Evolutionary conservation across 2,113 vertebrate species (phyloP).

Genomic region (Girardinichthys multiradiatus): DNA sequence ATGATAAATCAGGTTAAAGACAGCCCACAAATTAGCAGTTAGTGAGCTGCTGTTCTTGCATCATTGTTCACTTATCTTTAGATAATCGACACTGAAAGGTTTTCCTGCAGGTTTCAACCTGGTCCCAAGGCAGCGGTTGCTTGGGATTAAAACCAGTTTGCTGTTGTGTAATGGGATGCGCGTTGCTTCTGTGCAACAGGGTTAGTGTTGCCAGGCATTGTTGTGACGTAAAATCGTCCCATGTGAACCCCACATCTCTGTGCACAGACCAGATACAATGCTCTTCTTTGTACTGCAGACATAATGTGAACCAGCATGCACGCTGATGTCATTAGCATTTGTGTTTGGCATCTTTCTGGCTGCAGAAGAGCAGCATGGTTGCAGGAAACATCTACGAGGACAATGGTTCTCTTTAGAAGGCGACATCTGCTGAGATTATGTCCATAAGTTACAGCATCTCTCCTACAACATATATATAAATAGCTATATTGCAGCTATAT

Average conservation of each 20-base stretch:
- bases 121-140: background rate
- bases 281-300: constrained; percentile 63
- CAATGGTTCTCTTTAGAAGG: background rate
- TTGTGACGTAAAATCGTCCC: constrained; percentile 42
- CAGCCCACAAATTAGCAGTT: background rate
- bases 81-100: background rate
- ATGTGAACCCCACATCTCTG: constrained; percentile 51
- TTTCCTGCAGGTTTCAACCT: background rate
- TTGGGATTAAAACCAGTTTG: constrained; percentile 18
- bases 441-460: background rate
- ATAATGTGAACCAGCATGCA: constrained; percentile 64
- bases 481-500: background rate
- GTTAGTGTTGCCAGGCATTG: constrained; percentile 32
- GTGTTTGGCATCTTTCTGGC: background rate
- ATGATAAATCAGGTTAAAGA: background rate
- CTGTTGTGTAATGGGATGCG: constrained; percentile 29
- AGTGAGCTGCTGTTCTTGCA: background rate
- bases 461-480: background rate
- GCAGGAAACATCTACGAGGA: background rate
- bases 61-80: background rate
- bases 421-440: background rate
- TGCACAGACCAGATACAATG: constrained; percentile 54
- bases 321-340: constrained; percentile 60
- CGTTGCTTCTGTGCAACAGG: constrained; percentile 5
- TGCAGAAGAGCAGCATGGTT: constrained; percentile 12